Conservation (phyloP, 1,140 invertebrate genomes). For the Meloidogyne floridensis region DNA sequence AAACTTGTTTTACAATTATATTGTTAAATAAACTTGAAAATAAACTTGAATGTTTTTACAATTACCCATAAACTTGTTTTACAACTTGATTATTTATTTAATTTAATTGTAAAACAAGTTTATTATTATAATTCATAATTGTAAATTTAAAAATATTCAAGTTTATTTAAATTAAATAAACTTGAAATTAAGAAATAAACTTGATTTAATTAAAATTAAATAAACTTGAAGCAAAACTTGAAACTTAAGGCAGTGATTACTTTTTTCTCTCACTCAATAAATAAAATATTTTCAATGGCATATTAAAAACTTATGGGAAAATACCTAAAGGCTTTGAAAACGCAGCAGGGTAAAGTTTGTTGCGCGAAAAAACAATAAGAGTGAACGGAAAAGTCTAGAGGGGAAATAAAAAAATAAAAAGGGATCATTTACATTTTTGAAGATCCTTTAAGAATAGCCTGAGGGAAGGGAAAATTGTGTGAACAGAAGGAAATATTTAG, state of each 20-base stretch:
- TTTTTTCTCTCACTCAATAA: not conserved
- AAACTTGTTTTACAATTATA: not conserved
- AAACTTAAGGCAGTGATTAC: not conserved
- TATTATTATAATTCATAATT: too few relatives aligned
- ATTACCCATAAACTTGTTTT: not conserved
- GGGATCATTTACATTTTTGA: slow-evolving; percentile 2
- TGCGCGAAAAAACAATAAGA: not conserved
- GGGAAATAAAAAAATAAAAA: not conserved
- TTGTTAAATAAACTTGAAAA: not conserved
- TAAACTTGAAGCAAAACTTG: not conserved
- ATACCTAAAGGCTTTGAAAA: not conserved
- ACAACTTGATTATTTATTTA: not conserved
- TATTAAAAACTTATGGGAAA: not conserved
- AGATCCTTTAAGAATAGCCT: not conserved
- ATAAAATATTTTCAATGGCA: not conserved
- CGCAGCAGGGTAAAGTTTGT: not conserved
- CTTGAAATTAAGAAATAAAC: not conserved
- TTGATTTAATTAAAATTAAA: not conserved
- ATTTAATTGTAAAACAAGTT: too few relatives aligned
- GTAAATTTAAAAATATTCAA: too few relatives aligned
- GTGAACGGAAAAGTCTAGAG: not conserved
- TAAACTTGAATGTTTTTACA: not conserved
- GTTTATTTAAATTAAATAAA: not conserved
- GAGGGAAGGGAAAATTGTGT: not conserved
- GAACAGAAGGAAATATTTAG: not conserved